These are phyloP conservation scores for Hydrozoanthus tunicans DNA, from an alignment of 64 coral and sea anemone genomes.

Conservation along the genomic window DNA sequence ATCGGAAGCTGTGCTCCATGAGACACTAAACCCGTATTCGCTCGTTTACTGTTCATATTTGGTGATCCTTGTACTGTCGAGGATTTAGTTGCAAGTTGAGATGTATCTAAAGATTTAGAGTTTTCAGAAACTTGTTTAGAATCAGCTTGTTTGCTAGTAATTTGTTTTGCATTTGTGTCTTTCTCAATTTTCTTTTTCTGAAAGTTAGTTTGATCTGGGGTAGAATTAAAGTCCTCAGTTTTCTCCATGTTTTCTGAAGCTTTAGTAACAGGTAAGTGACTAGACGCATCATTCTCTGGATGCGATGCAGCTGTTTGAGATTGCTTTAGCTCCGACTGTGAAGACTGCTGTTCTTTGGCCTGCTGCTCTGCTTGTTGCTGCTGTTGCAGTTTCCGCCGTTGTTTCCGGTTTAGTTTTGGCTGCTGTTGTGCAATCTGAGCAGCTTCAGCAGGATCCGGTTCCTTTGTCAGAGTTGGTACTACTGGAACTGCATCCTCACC, in stretches of 20 bases:
- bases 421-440: conserved; percentile 69
- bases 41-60: conserved; percentile 62
- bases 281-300: conserved; percentile 15
- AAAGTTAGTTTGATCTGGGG: conserved; percentile 9
- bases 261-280: background rate
- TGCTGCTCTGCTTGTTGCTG: conserved; percentile 64
- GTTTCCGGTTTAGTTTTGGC: conserved; percentile 93
- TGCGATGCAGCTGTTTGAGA: conserved; percentile 22
- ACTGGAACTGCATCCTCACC: conserved; percentile 25
- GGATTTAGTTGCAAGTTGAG: conserved; percentile 37
- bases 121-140: conserved; percentile 25
- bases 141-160: conserved; percentile 27
- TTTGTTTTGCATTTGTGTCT: conserved; percentile 52
- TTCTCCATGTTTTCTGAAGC: conserved; percentile 25
- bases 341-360: conserved; percentile 29
- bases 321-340: background rate
- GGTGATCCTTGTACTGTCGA: conserved; percentile 46
- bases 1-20: conserved; percentile 65
- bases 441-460: conserved; percentile 81
- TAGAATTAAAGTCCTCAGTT: conserved; percentile 28
- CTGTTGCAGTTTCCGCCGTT: conserved; percentile 88
- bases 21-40: conserved; percentile 50
- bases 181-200: conserved; percentile 58
- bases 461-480: conserved; percentile 48
- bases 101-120: conserved; percentile 33